Conservation (phyloP, 2,797 vertebrate genomes). For the Argyrosomus regius region DNA sequence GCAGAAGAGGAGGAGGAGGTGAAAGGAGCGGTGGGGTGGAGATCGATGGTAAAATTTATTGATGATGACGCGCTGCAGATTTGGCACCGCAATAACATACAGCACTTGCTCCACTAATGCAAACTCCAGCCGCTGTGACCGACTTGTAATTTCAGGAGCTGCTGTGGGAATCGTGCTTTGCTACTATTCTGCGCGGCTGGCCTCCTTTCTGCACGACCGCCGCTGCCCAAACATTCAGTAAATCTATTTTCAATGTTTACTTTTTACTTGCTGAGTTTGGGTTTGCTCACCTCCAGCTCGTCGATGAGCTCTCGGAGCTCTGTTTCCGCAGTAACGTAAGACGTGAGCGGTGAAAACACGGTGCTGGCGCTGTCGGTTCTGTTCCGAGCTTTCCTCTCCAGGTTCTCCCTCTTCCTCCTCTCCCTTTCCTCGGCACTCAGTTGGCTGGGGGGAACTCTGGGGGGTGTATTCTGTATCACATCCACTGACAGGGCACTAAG, state of each 20-base stretch:
- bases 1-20: background rate
- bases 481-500: conserved; percentile 85
- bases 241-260: conserved; percentile 34
- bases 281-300: conserved; percentile 90
- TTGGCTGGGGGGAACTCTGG: conserved; percentile 74
- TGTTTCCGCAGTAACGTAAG: conserved; percentile 92
- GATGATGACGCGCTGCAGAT: conserved; percentile 59
- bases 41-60: conserved; percentile 67
- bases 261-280: background rate
- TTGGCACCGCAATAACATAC: conserved; percentile 39
- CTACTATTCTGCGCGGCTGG: conserved; percentile 4
- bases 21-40: background rate
- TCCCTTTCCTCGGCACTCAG: conserved; percentile 87
- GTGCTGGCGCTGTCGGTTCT: conserved; percentile 66
- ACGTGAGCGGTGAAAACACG: conserved; percentile 92
- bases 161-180: conserved; percentile 39
- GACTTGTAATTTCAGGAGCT: conserved; percentile 56
- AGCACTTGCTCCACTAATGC: conserved; percentile 44
- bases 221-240: background rate
- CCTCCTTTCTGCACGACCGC: conserved; percentile 10
- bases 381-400: conserved; percentile 85
- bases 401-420: conserved; percentile 88
- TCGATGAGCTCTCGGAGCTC: conserved; percentile 91
- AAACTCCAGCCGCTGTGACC: conserved; percentile 51
- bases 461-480: conserved; percentile 79